Evolutionary conservation across 2,797 vertebrate species (phyloP), one percentile per base, ranked within the genome.

Genomic region (Melopsittacus undulatus): DNA sequence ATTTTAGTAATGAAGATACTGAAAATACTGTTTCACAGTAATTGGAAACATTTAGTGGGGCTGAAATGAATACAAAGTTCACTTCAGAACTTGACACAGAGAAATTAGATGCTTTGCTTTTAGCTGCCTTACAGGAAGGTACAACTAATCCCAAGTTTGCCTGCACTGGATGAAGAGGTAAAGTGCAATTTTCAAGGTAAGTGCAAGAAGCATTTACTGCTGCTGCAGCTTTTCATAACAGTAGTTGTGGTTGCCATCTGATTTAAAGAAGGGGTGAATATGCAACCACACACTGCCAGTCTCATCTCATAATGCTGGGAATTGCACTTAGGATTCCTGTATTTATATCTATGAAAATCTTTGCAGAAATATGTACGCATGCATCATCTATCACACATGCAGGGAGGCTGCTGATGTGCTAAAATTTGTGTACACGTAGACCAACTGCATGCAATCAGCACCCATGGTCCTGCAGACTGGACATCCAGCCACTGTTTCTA

Each of bases 341-440:
- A 5, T 22, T 42, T 2, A 1, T 12, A 32, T 6, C 62, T 38
- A 42, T 0, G 2, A 57, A 62, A 84, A 26, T 14, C 16, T 57
- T 40, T 30, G 48, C 14, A 20, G 52, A 32, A 22, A 54, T 30
- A 22, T 0, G 7, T 2, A 4, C 1, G 6, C 62, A 20, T 14
- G 27, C 1, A 19, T 7, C 5, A 1, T 3, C 13, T 15, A 29
- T 10, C 13, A 48, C 0, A 2, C 0, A 10, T 43, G 30, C 62
- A 26, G 32, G 32, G 70, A 77, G 23, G 40, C 11, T 17, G 23
- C 27, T 42, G 29, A 11, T 26, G 27, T 9, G 66, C 11, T 74
- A 48, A 67, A 49, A n/a, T 21, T 36, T 2, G 1, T 27, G 22
- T 52, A 24, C 19, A 3, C 2, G 13, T 13, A 10, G 45, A 21